Evolutionary conservation across 2,888 invertebrate species (phyloP).

Genomic region (Pristionchus japonicus): DNA sequence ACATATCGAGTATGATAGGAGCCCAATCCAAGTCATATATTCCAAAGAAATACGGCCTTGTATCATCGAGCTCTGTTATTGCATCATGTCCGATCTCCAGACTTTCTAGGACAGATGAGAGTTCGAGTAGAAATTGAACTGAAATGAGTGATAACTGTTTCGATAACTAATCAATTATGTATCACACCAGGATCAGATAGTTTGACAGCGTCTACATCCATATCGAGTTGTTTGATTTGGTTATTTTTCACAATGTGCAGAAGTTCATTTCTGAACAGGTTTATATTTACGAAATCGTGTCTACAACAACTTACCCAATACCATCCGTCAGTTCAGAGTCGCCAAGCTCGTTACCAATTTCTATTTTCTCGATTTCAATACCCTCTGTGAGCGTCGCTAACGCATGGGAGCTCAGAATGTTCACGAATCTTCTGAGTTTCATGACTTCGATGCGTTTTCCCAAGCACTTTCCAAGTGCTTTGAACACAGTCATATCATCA

Average conservation of each 20-base stretch:
- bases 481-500: not conserved
- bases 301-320: not conserved
- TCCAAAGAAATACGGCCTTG: not conserved
- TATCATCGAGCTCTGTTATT: too few relatives aligned
- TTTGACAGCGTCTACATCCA: not conserved
- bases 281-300: not conserved
- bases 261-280: not conserved
- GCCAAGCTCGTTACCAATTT: not conserved
- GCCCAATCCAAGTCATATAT: not conserved
- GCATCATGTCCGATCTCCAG: too few relatives aligned
- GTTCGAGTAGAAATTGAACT: too few relatives aligned
- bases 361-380: not conserved
- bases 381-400: not conserved
- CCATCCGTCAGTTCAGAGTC: not conserved
- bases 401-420: not conserved
- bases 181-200: not conserved
- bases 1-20: not conserved
- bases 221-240: not conserved
- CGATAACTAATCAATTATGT: too few relatives aligned
- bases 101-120: too few relatives aligned
- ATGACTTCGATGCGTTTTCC: not conserved
- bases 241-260: not conserved
- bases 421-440: too few relatives aligned
- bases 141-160: too few relatives aligned
- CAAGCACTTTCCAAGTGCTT: not conserved